Conservation (phyloP, 2,113 vertebrate species). For the Archilochus colubris region DNA sequence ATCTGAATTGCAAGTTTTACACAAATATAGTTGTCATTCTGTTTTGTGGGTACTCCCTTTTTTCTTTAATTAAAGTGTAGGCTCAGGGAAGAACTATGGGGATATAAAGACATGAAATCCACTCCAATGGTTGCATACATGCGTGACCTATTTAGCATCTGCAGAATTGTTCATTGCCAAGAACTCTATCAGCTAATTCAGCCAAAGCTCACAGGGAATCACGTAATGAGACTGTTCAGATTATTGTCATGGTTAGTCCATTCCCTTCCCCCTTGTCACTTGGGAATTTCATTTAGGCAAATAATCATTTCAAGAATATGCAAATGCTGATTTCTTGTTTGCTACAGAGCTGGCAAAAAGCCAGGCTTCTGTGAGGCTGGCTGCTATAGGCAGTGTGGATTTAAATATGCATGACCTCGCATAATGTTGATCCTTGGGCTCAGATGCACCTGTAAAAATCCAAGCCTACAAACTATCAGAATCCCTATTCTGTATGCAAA, state of each 20-base stretch:
- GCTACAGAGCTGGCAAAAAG: constrained; percentile 30
- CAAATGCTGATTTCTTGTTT: constrained; percentile 29
- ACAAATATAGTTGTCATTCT: neutral
- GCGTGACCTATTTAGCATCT: constrained; percentile 54
- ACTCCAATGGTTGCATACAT: neutral
- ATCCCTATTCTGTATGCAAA: neutral
- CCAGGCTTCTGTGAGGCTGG: constrained; percentile 35
- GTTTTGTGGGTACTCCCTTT: neutral
- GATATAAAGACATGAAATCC: constrained; percentile 30
- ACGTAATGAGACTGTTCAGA: constrained; percentile 23
- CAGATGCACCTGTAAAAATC: neutral
- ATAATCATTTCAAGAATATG: constrained; percentile 54
- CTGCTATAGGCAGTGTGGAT: neutral
- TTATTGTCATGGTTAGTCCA: constrained; percentile 48
- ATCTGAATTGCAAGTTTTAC: neutral
- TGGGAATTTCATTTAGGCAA: constrained; percentile 61
- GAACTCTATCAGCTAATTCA: constrained; percentile 53
- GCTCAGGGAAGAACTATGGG: neutral
- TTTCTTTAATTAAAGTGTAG: constrained; percentile 46
- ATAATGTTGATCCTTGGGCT: rapidly evolving
- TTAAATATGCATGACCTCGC: neutral
- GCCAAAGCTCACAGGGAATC: constrained; percentile 53
- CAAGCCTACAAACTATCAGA: neutral
- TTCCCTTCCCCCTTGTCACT: constrained; percentile 33
- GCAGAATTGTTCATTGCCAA: constrained; percentile 54